Conservation (phyloP, 2,113 vertebrate genomes). For the Oceanodroma tethys region DNA sequence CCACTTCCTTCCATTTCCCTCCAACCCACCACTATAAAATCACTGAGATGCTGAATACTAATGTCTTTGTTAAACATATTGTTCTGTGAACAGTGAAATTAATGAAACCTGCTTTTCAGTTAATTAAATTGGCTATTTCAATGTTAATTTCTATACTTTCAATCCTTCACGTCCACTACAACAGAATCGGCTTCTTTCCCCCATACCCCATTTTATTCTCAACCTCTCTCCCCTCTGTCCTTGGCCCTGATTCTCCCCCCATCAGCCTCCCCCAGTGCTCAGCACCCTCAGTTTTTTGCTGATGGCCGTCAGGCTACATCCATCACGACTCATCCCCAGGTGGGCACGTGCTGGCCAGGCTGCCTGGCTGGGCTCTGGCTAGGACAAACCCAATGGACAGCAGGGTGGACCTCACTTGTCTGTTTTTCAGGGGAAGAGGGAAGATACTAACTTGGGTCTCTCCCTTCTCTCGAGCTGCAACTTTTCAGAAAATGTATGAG, state of each 20-base stretch:
- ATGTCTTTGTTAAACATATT: background rate
- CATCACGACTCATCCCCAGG: background rate
- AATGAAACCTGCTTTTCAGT: background rate
- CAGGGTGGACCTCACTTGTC: background rate
- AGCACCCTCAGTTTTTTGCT: background rate
- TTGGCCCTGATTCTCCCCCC: background rate
- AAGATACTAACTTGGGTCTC: background rate
- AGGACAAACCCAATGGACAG: background rate
- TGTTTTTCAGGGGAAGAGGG: background rate
- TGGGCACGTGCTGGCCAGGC: background rate
- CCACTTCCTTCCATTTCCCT: background rate
- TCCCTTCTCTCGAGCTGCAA: background rate
- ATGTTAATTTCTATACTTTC: background rate
- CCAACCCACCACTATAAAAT: background rate
- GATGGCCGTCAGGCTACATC: accelerated
- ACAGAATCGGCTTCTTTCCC: background rate
- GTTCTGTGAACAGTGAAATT: background rate
- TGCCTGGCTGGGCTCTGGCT: background rate
- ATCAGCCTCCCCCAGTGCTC: background rate
- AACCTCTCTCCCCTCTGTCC: background rate
- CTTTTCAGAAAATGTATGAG: background rate
- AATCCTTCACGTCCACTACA: background rate
- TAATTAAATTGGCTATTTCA: background rate
- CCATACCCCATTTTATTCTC: background rate
- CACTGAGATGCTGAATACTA: background rate